Percentiles rank a stretch among this genome's conserved stretches.
Evolutionary conservation across 2,113 vertebrate genomes (phyloP).

Genomic region (Notechis scutatus): DNA sequence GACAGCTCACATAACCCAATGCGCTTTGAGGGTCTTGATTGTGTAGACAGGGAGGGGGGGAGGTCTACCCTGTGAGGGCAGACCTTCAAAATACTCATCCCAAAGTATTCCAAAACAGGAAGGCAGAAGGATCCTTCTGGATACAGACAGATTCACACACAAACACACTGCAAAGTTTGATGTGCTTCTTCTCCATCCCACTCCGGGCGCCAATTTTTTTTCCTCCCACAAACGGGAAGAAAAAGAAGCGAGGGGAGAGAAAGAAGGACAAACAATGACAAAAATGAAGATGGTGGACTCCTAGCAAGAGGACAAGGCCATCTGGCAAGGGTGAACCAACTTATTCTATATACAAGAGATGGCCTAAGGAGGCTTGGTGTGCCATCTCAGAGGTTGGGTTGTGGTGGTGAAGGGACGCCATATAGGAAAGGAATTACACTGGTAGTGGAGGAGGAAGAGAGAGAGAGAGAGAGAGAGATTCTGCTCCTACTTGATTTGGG

Average conservation of each 20-base stretch:
- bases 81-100: not conserved
- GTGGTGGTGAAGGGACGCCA: not conserved
- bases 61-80: not conserved
- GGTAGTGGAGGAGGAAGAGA: conserved; percentile 10
- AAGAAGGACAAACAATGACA: not conserved
- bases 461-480: conserved; percentile 4
- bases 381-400: conserved; percentile 53
- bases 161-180: not conserved
- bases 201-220: not conserved
- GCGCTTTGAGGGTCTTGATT: not conserved
- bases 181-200: conserved; percentile 10
- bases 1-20: not conserved
- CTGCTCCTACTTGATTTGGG: not conserved
- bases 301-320: conserved; percentile 57
- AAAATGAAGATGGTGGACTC: conserved; percentile 58
- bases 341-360: conserved; percentile 72
- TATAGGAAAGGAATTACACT: conserved; percentile 48
- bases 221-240: conserved; percentile 41
- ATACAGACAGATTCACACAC: not conserved
- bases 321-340: conserved; percentile 60
- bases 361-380: conserved; percentile 50
- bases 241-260: not conserved
- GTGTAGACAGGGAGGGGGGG: accelerated
- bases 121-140: not conserved
- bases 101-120: not conserved